Evolutionary conservation across 2,797 vertebrate species (phyloP).

Genomic region (Ctenosaura bakeri): DNA sequence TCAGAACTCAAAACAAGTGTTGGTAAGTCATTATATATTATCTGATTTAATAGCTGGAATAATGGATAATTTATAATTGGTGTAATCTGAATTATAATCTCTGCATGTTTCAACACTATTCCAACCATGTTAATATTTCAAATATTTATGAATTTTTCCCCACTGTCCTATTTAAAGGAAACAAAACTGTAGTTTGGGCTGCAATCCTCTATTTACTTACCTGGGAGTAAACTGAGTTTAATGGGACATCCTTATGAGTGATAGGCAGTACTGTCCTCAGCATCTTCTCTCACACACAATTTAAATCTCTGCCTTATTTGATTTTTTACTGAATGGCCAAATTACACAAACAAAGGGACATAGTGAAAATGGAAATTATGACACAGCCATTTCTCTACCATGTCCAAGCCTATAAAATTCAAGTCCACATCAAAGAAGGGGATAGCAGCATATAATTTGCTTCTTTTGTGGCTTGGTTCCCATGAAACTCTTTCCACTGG

Average conservation of each 20-base stretch:
- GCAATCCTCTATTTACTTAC: no score
- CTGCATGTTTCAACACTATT: background rate
- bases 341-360: background rate
- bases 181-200: background rate
- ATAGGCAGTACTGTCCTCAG: background rate
- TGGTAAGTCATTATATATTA: background rate
- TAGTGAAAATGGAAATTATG: conserved; percentile 8
- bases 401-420: conserved; percentile 14
- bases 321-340: background rate
- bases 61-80: background rate
- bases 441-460: conserved; percentile 22
- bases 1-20: background rate
- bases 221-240: background rate
- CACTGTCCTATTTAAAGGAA: background rate
- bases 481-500: conserved; percentile 8
- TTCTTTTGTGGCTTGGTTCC: conserved; percentile 33
- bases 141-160: background rate
- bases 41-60: no score
- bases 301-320: background rate
- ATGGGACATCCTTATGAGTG: background rate
- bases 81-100: background rate
- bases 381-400: conserved; percentile 11
- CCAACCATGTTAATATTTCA: background rate
- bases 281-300: background rate
- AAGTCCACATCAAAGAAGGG: conserved; percentile 21